These are phyloP conservation scores for Sandelia bainsii DNA, from an alignment of 2,797 vertebrate species.

Conservation along the genomic window DNA sequence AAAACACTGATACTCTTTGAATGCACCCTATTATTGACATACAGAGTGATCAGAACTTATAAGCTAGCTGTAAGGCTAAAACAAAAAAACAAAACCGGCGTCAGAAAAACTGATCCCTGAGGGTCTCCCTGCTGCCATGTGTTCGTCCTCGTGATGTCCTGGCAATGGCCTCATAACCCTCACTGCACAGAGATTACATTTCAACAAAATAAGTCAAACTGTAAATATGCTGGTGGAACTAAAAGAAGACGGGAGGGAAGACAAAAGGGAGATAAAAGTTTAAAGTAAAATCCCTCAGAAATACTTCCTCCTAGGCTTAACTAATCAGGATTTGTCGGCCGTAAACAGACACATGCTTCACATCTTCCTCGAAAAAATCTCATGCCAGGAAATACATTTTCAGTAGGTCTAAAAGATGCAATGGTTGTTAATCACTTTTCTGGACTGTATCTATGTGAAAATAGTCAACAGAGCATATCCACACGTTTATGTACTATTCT, in stretches of 20 bases:
- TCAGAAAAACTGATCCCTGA: constrained; percentile 20
- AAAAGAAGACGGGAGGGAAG: neutral
- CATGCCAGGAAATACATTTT: neutral
- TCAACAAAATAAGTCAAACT: constrained; percentile 38
- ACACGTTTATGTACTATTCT: neutral
- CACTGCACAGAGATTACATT: constrained; percentile 48
- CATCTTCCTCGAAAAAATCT: neutral
- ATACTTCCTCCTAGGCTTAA: constrained; percentile 7
- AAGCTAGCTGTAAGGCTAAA: neutral
- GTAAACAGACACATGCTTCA: constrained; percentile 28
- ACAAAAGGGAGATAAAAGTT: neutral
- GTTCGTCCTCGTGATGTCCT: constrained; percentile 64
- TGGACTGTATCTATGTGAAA: neutral
- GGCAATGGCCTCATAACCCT: neutral
- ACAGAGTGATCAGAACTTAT: too few relatives aligned
- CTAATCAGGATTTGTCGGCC: constrained; percentile 31
- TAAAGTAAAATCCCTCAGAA: constrained; percentile 4
- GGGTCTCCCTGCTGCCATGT: constrained; percentile 54
- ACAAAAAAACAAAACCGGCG: constrained; percentile 7
- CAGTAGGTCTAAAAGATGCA: neutral
- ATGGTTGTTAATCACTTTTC: neutral
- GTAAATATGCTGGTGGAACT: constrained; percentile 3
- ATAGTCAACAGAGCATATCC: neutral
- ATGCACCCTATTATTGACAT: too few relatives aligned
- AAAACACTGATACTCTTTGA: too few relatives aligned